Conservation (phyloP, 1,140 invertebrate species). For the Drosophila ohnishii region DNA sequence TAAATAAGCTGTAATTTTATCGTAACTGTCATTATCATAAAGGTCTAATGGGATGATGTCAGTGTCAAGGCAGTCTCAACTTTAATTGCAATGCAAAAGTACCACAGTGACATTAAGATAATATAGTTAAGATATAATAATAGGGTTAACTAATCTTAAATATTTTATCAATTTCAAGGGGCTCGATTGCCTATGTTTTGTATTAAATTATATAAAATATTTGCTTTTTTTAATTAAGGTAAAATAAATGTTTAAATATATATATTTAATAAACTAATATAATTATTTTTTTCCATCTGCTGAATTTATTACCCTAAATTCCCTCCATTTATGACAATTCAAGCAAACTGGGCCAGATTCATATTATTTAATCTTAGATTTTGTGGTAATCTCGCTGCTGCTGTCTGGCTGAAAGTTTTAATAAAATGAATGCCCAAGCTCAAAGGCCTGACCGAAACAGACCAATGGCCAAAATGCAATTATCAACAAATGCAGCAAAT, state of each 20-base stretch:
- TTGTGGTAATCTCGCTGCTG: conserved; percentile 1
- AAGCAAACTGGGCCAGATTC: background rate
- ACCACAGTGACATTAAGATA: background rate
- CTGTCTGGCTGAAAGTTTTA: conserved; percentile 8
- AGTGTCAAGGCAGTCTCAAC: background rate
- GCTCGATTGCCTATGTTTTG: background rate
- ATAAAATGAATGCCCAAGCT: conserved; percentile 7
- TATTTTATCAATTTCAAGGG: background rate
- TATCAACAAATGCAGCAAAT: conserved; percentile 45
- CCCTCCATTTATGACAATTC: background rate
- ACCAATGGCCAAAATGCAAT: conserved; percentile 40
- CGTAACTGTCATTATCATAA: background rate
- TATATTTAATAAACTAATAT: no score
- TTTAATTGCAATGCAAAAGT: background rate
- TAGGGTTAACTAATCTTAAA: background rate
- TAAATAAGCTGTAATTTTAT: background rate
- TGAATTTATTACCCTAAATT: background rate
- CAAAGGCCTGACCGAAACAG: conserved; percentile 22
- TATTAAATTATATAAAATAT: background rate
- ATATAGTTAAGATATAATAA: background rate
- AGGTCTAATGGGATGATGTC: background rate
- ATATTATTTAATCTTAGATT: background rate
- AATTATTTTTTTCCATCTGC: no score
- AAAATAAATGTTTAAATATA: no score
- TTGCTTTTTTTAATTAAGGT: no score